Percentiles rank a stretch among this genome's conserved stretches.
These are phyloP conservation scores for Oryzias javanicus DNA, from an alignment of 2,113 vertebrate genomes.

Conservation along the genomic window DNA sequence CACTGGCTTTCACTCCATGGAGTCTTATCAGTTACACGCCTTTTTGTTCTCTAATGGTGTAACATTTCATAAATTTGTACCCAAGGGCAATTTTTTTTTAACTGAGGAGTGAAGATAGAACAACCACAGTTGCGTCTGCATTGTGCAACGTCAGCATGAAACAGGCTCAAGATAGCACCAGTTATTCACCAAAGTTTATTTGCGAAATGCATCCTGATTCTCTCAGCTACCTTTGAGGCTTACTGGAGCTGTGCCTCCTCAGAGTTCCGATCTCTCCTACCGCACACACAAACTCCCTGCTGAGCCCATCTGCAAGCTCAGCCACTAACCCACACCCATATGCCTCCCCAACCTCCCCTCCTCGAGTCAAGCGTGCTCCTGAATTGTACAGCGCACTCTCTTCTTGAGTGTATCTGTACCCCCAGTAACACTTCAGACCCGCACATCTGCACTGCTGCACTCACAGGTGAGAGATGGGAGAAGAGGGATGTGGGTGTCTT, in stretches of 20 bases:
- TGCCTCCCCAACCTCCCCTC: conserved; percentile 28
- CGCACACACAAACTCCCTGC: conserved; percentile 34
- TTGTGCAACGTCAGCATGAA: no score
- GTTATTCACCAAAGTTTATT: conserved; percentile 35
- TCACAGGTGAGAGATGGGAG: conserved; percentile 8
- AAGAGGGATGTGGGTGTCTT: conserved; percentile 51
- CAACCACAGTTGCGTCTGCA: no score
- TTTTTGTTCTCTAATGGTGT: no score
- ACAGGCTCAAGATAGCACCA: not conserved
- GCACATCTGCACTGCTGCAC: conserved; percentile 16
- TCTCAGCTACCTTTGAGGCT: conserved; percentile 41
- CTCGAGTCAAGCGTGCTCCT: conserved; percentile 56
- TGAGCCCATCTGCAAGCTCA: conserved; percentile 60
- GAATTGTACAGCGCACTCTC: conserved; percentile 52
- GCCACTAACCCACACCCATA: conserved; percentile 17
- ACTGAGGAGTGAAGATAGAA: no score
- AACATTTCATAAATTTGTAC: no score
- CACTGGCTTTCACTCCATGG: no score
- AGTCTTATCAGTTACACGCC: no score
- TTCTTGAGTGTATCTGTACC: conserved; percentile 44
- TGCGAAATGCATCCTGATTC: conserved; percentile 47
- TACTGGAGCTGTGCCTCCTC: conserved; percentile 36
- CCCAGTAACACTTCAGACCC: conserved; percentile 43
- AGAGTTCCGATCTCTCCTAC: conserved; percentile 46
- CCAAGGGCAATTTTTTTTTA: no score